Evolutionary conservation across 2,113 vertebrate genomes (phyloP), one percentile per base, ranked within the genome.

Genomic region (Corvus hawaiiensis): DNA sequence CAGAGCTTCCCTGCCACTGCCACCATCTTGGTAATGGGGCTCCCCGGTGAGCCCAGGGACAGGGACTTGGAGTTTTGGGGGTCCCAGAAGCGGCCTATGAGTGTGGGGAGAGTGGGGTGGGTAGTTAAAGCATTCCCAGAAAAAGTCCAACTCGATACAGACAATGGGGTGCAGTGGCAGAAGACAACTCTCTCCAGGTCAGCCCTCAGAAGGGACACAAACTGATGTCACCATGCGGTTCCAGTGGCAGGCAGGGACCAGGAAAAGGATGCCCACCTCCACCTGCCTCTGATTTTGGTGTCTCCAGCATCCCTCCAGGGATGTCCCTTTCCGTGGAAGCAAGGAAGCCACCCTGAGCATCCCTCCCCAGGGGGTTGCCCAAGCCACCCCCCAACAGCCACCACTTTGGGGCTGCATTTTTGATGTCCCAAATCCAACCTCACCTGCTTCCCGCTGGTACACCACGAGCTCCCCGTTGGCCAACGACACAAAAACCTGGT

Each of bases 381-480:
- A 44, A 89, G 64, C 16, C 46, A 26, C 18, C 28, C 76, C 33
- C 13, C 17, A 5, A 8, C 8, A 54, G 17, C 23, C 16, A 6
- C 28, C 23, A 1, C 16, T 48, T 17, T 33, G 33, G 39, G 67
- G 8, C 18, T 39, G 26, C 15, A 1, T 32, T 71, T 41, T 3
- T 2, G 5, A 11, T 13, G 4, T 5, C 48, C 35, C 71, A 0
- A 0, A 6, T 23, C 27, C 1, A 0, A 10, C 32, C 96, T 96
- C 93, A 99, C 99, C 99, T 98, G 99, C 98, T 97, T 99, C 99
- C 94, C 99, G 98, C 91, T 99, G 99, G 96, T 99, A 99, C 18
- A 98, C 98, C 3, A 99, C 98, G 7, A 99, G 98, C 39, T 99
- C 99, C 62, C 99, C 99, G 1, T 99, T 99, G 80, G 99, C 99